These are phyloP conservation scores for Holotrichia oblita DNA, from an alignment of 1,140 invertebrate genomes.

Conservation along the genomic window DNA sequence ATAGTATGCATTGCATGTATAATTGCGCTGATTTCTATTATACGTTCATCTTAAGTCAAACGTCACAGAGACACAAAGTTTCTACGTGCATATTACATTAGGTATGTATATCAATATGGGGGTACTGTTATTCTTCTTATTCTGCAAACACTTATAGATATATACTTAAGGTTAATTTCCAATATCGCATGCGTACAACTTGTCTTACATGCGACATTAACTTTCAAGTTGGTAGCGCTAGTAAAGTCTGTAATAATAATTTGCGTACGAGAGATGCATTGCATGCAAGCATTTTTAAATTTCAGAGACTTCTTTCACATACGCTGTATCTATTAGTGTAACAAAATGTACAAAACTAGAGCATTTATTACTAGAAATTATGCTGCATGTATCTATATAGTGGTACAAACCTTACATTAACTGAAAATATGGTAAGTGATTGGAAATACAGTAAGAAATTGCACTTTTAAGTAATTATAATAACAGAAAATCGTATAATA, in stretches of 20 bases:
- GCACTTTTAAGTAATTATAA: too few relatives aligned
- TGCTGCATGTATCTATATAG: background rate
- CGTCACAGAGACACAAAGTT: background rate
- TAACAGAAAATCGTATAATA: too few relatives aligned
- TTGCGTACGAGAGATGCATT: background rate
- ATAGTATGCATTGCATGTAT: background rate
- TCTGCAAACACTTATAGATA: background rate
- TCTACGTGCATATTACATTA: background rate
- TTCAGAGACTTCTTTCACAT: background rate
- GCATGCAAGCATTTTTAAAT: background rate
- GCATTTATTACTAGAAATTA: background rate
- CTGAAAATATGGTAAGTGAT: too few relatives aligned
- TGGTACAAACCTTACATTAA: too few relatives aligned
- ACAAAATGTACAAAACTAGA: background rate
- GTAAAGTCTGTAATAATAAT: background rate
- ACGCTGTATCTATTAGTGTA: background rate
- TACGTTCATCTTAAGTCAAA: background rate
- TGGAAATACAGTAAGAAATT: too few relatives aligned
- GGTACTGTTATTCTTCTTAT: background rate
- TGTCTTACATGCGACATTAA: background rate
- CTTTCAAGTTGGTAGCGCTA: conserved; percentile 1
- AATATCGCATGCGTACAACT: background rate
- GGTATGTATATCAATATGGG: background rate
- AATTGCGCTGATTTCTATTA: background rate
- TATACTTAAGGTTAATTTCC: background rate